A percentile compares a stretch with the other conserved stretches of the same genome.
These are phyloP conservation scores for Lasioglossum morio DNA, from an alignment of 2,888 invertebrate genomes.

Conservation along the genomic window DNA sequence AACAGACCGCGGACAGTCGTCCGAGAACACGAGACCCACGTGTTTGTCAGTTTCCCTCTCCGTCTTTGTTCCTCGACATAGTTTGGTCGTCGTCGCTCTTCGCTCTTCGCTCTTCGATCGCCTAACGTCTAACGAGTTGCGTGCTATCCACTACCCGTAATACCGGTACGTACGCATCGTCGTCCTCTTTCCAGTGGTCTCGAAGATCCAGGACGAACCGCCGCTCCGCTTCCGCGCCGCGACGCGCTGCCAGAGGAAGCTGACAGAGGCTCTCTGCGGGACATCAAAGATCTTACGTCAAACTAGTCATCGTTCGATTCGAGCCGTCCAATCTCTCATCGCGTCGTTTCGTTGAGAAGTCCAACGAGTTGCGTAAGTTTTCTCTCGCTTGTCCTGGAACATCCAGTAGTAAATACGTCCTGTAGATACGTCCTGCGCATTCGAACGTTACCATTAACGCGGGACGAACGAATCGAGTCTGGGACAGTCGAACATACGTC, in stretches of 20 bases:
- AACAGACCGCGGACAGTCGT: slow-evolving; percentile 70
- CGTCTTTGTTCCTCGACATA: neutral
- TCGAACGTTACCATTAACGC: neutral
- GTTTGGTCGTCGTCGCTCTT: neutral
- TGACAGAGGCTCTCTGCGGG: neutral
- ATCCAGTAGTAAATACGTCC: neutral
- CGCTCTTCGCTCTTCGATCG: neutral
- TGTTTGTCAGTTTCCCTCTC: neutral
- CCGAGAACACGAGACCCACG: slow-evolving; percentile 68
- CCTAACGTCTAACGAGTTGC: too few relatives aligned
- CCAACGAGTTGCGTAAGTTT: neutral
- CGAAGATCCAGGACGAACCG: neutral
- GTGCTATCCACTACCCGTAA: neutral
- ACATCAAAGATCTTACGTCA: neutral
- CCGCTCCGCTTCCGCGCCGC: too few relatives aligned
- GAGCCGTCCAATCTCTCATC: neutral
- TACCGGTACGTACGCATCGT: neutral
- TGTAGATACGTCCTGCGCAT: neutral
- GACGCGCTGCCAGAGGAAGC: neutral
- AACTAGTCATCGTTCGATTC: neutral
- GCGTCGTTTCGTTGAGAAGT: neutral
- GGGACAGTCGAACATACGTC: neutral
- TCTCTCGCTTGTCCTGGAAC: neutral
- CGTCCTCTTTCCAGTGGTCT: neutral
- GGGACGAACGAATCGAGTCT: neutral